Evolutionary conservation across 1,140 invertebrate genomes (phyloP), one percentile per base, ranked within the genome.

Genomic region (Cataglyphis hispanica): DNA sequence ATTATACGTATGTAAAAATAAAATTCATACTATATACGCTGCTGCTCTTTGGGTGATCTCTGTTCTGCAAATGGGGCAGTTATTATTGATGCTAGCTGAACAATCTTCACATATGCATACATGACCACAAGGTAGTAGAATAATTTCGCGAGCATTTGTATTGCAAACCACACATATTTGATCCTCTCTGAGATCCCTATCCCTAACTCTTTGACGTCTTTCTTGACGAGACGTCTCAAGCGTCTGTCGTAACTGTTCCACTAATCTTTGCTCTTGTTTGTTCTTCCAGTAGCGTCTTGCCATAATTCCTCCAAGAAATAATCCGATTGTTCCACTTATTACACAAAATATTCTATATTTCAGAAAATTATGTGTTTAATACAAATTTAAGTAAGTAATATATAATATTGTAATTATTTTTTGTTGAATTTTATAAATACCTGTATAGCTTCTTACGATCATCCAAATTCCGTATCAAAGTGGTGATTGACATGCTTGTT

Each of bases 41-140:
- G 97, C 96, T 69, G 96, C 95, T 91, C 96, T 97, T 25, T 96
- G 96, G 22, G 94, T 93, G 87, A 98, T 97, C 25, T 91, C 86
- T 78, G 96, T 94, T 80, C 97, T 95, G 92, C 98, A 98, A 50
- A 98, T 95, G 5, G 98, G 98, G 92, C 98, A 98, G 56, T 93
- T 93, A 69, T 95, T 94, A 19, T 93, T 94, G 70, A 98, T 97
- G 89, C 96, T 96, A 72, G 96, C 96, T 2, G 97, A 96, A 92
- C 98, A 98, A 93, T 98, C 97, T 94, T 98, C 97, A 91, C 98
- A 98, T 50, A 98, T 93, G 86, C 97, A 98, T 0, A 98, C 97
- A 93, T 98, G 98, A 0, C 98, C 98, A 93, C 98, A 98, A 1
- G 97, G 97, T 76, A 98, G 92, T 53, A 98, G 91, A 90, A 98